phyloP scores from a whole-genome alignment of 1,140 invertebrate species.

The Lepidurus arcticus region DNA sequence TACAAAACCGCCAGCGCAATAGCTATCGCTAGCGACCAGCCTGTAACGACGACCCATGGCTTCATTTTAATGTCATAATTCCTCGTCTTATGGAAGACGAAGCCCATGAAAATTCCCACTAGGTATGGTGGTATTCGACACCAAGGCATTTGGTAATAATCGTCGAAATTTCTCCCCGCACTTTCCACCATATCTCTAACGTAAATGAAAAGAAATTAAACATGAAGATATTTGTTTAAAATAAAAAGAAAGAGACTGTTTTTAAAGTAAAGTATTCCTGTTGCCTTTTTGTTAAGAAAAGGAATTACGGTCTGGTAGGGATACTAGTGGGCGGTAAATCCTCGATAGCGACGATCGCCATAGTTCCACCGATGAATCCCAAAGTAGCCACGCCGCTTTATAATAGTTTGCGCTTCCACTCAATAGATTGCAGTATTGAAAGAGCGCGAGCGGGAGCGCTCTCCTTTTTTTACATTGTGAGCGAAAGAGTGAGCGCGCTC shows the following conservation, averaged over 20 bases:
- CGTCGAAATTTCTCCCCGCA: neutral
- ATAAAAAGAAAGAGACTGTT: neutral
- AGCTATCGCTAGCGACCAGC: neutral
- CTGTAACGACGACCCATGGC: neutral
- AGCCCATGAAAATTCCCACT: conserved; percentile 25
- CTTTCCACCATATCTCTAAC: too few species aligned
- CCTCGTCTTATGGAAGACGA: neutral
- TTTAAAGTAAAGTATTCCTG: neutral
- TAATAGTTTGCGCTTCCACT: too few species aligned
- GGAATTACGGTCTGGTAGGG: conserved; percentile 33
- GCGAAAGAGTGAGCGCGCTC: too few species aligned
- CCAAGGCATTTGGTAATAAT: neutral
- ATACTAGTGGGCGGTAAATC: conserved; percentile 36
- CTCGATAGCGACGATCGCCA: conserved; percentile 27
- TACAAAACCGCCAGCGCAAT: neutral
- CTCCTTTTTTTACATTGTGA: too few species aligned
- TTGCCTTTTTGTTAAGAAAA: neutral
- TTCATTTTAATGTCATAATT: neutral
- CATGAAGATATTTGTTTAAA: too few species aligned
- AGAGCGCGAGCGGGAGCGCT: too few species aligned
- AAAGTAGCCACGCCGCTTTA: conserved; percentile 31
- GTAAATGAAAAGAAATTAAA: too few species aligned
- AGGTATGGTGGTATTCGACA: conserved; percentile 33
- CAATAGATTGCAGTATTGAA: too few species aligned
- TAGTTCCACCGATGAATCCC: conserved; percentile 35